Base-by-base conservation (phyloP, 2,797 vertebrate species). In the Champsocephalus gunnari region DNA sequence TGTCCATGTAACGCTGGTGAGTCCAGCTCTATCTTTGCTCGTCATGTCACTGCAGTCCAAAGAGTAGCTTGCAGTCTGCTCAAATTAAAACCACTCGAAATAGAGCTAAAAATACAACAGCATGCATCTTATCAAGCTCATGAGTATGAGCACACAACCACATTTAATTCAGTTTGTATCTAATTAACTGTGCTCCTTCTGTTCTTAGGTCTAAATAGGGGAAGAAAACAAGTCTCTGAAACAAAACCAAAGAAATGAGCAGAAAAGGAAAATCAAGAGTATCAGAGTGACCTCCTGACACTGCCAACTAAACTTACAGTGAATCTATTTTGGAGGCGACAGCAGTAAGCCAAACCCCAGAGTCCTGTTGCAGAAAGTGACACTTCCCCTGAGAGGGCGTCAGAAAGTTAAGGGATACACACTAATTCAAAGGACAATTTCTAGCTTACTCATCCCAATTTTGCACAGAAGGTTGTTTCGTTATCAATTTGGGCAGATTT, bases 271-370 rank as follows among this genome's bases (percentile, higher is more conserved):
- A 9, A n/a, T 59, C 34, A 13, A 57, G 72, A 71, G 48, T 58
- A 82, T 75, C 65, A 74, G 73, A 67, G 55, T 55, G 76, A 79
- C 79, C 81, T 74, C 43, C 58, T 41, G 21, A 80, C 80, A 75
- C 69, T 62, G 70, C 69, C 34, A 67, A 82, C 87, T 86, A 79
- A 71, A 85, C 78, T 87, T 88, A 89, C 89, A 82, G 78, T 57
- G n/a, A 10, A 45, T 80, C 92, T 94, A 93, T 94, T 93, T 93
- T 86, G 34, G 87, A 84, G 79, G 67, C 4, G 24, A 65, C 71
- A 34, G 79, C 84, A 67, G 92, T 90, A 92, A 92, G 90, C 87
- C 83, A 89, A 85, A 83, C 85, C 88, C 51, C 57, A 68, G 90
- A 85, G 72, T 94, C 87, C 85, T 80, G 82, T 93, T 94, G 88